Conservation (phyloP, 2,888 invertebrate genomes). For the Pyrrhosoma nymphula region DNA sequence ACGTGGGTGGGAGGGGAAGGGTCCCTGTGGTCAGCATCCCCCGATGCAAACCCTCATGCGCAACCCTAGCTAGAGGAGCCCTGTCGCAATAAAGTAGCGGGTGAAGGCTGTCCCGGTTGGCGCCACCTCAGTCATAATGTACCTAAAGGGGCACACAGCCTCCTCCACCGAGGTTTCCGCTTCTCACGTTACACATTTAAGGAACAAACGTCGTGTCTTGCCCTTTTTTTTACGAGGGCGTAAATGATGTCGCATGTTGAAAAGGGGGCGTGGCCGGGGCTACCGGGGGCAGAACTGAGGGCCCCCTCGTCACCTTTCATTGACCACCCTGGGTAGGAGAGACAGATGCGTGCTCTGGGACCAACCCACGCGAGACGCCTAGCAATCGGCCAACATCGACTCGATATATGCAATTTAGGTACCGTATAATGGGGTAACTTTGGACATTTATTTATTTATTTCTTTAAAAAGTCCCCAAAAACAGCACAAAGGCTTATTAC, state of each 20-base stretch:
- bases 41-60: too few species aligned
- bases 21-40: neutral
- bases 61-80: neutral
- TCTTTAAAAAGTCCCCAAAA: too few species aligned
- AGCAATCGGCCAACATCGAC: too few species aligned
- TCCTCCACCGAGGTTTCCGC: neutral
- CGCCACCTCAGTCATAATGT: conserved; percentile 50
- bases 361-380: too few species aligned
- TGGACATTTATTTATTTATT: too few species aligned
- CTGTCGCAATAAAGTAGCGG: conserved; percentile 54
- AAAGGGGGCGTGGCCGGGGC: neutral
- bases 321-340: neutral
- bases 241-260: conserved; percentile 17
- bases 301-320: neutral
- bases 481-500: too few species aligned
- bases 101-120: conserved; percentile 1
- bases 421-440: too few species aligned
- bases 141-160: neutral
- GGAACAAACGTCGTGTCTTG: neutral
- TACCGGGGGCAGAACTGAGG: neutral
- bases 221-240: neutral
- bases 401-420: too few species aligned
- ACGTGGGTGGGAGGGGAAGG: neutral
- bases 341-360: too few species aligned
- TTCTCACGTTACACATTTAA: neutral